Percentiles rank a stretch among this genome's conserved stretches.
Conservation (phyloP, 2,113 vertebrate genomes). For the Trogon surrucura region DNA sequence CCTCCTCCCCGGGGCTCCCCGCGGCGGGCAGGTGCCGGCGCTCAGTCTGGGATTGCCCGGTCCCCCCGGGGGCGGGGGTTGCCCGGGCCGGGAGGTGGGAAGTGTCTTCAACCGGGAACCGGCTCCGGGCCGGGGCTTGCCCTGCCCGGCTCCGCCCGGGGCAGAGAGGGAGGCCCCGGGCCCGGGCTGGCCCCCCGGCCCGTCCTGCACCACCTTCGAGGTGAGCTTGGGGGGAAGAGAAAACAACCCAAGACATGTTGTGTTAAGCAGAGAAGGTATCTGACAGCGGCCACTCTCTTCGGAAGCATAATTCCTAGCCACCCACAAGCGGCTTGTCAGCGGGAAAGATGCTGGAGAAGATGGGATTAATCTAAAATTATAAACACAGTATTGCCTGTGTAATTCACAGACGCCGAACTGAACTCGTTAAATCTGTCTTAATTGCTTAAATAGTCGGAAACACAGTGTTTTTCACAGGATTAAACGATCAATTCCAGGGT, state of each 20-base stretch:
- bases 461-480: not conserved
- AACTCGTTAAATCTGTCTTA: not conserved
- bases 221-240: fast-evolving
- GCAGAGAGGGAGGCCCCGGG: too few relatives aligned
- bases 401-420: not conserved
- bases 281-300: fast-evolving
- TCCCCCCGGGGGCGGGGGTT: too few relatives aligned
- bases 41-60: not conserved
- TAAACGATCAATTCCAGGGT: not conserved
- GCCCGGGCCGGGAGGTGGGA: not conserved
- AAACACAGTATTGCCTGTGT: fast-evolving
- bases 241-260: fast-evolving
- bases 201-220: not conserved
- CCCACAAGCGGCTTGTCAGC: not conserved
- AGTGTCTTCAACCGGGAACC: too few relatives aligned
- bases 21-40: not conserved
- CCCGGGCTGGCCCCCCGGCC: not conserved
- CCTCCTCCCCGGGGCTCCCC: not conserved
- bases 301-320: not conserved
- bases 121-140: not conserved
- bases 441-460: not conserved
- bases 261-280: too few relatives aligned
- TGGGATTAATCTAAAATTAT: fast-evolving
- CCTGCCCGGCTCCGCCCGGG: not conserved
- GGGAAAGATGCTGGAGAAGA: not conserved